Evolutionary conservation across 2,888 invertebrate species (phyloP).

Genomic region (Drosophila kambysellisi): DNA sequence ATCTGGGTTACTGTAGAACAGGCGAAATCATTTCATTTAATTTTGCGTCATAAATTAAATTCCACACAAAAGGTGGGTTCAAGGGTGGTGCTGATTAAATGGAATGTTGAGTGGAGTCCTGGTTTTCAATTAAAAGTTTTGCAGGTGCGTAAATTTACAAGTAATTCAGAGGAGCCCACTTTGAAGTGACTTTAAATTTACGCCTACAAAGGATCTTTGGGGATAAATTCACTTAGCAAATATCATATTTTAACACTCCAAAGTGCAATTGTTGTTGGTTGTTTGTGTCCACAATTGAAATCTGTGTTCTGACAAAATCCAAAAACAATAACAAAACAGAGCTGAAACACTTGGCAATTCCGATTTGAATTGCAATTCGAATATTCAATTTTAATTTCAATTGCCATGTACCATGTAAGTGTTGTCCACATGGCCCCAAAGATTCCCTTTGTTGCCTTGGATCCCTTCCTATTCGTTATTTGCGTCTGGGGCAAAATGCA

Average conservation of each 20-base stretch:
- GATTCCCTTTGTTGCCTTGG: background rate
- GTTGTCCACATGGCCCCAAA: conserved; percentile 61
- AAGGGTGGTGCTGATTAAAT: conserved; percentile 42
- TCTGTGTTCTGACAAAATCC: conserved; percentile 70
- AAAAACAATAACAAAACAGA: conserved; percentile 5
- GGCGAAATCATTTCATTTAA: conserved; percentile 48
- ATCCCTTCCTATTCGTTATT: background rate
- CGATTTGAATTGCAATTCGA: conserved; percentile 29
- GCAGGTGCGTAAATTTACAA: conserved; percentile 67
- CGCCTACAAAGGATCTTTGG: background rate
- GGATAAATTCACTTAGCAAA: no score
- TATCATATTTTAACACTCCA: conserved; percentile 41
- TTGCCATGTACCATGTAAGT: conserved; percentile 58
- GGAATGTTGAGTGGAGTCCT: conserved; percentile 53
- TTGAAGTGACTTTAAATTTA: conserved; percentile 45
- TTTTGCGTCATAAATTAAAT: conserved; percentile 61
- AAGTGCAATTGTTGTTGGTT: conserved; percentile 41
- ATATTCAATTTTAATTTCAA: conserved; percentile 51
- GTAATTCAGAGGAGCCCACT: conserved; percentile 47
- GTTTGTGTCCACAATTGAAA: conserved; percentile 69
- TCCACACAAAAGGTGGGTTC: conserved; percentile 13
- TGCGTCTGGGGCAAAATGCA: conserved; percentile 26
- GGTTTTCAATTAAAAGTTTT: conserved; percentile 83
- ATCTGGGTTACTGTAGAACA: conserved; percentile 25
- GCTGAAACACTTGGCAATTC: background rate